Evolutionary conservation across 1,140 invertebrate species (phyloP), one percentile per base, ranked within the genome.

Genomic region (Anthonomus grandis): DNA sequence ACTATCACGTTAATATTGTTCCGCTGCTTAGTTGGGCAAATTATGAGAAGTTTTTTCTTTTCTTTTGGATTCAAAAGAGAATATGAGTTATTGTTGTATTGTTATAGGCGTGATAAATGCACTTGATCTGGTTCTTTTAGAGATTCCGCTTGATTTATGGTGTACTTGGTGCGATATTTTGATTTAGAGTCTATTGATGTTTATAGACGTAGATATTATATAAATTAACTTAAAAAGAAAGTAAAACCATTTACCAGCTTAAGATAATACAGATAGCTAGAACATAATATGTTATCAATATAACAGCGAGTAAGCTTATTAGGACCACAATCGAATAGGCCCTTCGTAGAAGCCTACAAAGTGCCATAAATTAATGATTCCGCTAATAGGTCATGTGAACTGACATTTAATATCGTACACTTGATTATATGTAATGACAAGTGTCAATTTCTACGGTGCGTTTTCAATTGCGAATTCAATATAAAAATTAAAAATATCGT

Each of bases 231-330:
- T 25, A 41, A 41, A 19, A 31, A 52, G 23, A 34, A 12, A 13
- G 38, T 24, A 41, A 24, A 41, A 52, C 50, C 39, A 41, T 41
- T n/a, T n/a, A n/a, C n/a, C n/a, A n/a, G n/a, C n/a, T 41, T 52
- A 17, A 10, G 47, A 17, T 0, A 17, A 5, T 19, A 49, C 24
- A 31, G 10, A 15, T 6, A 52, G 23, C 50, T 21, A 4, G 10
- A 13, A 25, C 50, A 23, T 10, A 22, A 42, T 41, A 39, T 39
- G 22, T 41, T 52, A 55, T 51, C 50, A 39, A 21, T 53, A 51
- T 57, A 18, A 31, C 23, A 31, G 31, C 41, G 54, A 66, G 64
- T 62, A 62, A 65, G 63, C 60, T 59, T 55, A 18, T 64, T 66
- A 49, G 64, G 64, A 63, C 63, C 54, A n/a, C n/a, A n/a, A n/a